Conservation (phyloP, 2,113 vertebrate species). For the Orientallactaga bullata region DNA sequence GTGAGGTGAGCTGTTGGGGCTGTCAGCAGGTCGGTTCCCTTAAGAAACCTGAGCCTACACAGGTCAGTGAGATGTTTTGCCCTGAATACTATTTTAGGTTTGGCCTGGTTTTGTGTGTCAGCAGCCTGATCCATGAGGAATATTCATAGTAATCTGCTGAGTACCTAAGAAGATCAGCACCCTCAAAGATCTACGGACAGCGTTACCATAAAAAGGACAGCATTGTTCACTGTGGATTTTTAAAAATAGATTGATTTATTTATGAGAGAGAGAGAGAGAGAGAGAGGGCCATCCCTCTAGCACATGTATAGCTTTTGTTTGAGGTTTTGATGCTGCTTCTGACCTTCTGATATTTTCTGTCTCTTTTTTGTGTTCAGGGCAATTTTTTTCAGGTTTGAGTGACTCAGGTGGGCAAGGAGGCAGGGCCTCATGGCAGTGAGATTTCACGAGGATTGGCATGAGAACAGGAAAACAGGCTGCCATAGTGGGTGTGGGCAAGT, state of each 20-base stretch:
- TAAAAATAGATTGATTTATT: background rate
- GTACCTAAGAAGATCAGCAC: background rate
- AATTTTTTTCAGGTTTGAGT: background rate
- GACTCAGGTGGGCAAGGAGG: background rate
- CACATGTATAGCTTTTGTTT: background rate
- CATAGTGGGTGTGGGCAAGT: fast-evolving
- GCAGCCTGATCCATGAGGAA: background rate
- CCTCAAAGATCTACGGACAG: background rate
- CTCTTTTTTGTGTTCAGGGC: background rate
- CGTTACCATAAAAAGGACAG: background rate
- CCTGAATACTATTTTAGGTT: conserved; percentile 14
- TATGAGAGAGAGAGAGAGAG: no score
- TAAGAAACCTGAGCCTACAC: background rate
- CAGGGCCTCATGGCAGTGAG: fast-evolving
- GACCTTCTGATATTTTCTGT: background rate
- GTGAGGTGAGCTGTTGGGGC: fast-evolving
- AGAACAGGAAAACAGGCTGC: background rate
- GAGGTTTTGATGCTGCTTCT: background rate
- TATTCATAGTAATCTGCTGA: background rate
- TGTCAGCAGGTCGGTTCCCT: background rate
- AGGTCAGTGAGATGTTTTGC: background rate
- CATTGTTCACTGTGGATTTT: background rate
- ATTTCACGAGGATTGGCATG: fast-evolving
- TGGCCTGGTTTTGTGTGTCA: background rate
- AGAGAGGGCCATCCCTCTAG: no score